Percentiles rank a stretch among this genome's conserved stretches.
phyloP scores from a whole-genome alignment of 2,797 vertebrate genomes.

The Megalops cyprinoides region DNA sequence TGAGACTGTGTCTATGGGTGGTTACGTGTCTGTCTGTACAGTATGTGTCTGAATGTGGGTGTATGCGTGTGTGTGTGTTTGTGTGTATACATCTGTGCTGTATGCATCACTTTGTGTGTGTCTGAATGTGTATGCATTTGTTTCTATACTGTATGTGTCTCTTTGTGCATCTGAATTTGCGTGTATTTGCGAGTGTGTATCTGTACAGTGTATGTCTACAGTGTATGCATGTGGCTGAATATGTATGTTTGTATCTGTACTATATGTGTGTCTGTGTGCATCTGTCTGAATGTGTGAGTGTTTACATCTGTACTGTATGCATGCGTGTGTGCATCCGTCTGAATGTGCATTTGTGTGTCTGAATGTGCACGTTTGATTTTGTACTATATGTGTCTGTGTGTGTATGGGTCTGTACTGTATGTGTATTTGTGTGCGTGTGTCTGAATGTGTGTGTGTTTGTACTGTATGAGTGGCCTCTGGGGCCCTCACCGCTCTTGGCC shows the following conservation, averaged over 20 bases:
- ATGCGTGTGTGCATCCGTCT: neutral
- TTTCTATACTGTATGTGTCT: neutral
- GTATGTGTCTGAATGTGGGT: neutral
- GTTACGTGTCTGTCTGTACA: neutral
- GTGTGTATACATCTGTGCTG: no score
- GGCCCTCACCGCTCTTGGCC: slow-evolving; percentile 80
- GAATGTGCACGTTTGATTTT: neutral
- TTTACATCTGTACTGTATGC: neutral
- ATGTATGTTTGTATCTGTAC: neutral
- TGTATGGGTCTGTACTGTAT: neutral
- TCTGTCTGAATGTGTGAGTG: neutral
- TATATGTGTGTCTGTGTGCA: neutral
- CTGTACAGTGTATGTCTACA: neutral
- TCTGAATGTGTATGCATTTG: neutral
- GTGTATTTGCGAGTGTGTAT: neutral
- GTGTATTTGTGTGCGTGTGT: neutral
- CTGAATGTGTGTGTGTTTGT: neutral
- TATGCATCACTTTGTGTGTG: neutral
- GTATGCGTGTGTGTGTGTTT: neutral
- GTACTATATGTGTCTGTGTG: neutral
- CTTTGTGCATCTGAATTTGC: neutral
- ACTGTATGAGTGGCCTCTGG: neutral
- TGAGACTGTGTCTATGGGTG: neutral
- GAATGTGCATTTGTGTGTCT: neutral
- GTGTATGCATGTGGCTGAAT: neutral